Evolutionary conservation across 2,113 vertebrate species (phyloP).

Genomic region (Mesocricetus auratus): DNA sequence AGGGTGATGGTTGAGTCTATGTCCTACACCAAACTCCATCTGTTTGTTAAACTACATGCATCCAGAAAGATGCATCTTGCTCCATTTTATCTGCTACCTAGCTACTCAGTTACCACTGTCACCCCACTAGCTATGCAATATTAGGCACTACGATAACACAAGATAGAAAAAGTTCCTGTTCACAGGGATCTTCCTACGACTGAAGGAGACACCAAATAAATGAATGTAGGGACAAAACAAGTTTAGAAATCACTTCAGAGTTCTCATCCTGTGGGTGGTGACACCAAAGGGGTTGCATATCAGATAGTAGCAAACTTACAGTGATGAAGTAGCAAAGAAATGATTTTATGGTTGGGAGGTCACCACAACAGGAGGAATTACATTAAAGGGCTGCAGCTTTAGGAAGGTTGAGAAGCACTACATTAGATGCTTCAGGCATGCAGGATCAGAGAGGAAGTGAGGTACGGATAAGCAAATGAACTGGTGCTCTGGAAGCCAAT

Average conservation of each 20-base stretch:
- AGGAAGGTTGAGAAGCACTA: neutral
- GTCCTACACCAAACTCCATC: neutral
- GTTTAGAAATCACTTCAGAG: neutral
- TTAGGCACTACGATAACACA: neutral
- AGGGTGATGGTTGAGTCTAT: neutral
- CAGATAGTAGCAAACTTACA: neutral
- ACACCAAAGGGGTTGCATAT: neutral
- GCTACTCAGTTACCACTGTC: neutral
- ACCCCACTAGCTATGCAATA: neutral
- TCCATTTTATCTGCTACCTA: neutral
- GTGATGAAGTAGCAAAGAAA: neutral
- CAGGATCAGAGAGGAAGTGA: constrained; percentile 3
- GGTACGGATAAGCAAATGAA: neutral
- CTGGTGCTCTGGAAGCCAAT: neutral
- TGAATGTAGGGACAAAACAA: constrained; percentile 5
- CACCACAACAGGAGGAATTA: neutral
- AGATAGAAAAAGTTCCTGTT: neutral
- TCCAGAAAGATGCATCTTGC: neutral
- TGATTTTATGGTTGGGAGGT: neutral
- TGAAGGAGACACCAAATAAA: neutral
- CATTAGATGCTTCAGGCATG: neutral
- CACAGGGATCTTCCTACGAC: neutral
- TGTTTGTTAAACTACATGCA: neutral
- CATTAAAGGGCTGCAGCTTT: neutral
- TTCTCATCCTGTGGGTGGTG: neutral